Evolutionary conservation across 1,140 invertebrate genomes (phyloP).

Genomic region (Euwallacea similis): DNA sequence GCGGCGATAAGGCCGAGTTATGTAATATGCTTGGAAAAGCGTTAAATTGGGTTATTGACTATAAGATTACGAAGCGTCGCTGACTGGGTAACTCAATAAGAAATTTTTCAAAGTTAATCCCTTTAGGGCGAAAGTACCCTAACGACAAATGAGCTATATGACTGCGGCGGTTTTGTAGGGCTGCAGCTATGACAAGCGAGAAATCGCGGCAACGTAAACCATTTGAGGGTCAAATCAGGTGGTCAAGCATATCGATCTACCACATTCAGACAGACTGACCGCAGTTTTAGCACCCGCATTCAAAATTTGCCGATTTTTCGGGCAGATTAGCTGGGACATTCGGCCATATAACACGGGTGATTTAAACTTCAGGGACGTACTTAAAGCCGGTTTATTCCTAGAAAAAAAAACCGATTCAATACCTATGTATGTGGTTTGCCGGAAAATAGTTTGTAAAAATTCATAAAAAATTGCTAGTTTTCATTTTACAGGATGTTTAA

Average conservation of each 20-base stretch:
- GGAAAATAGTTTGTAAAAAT: too few species aligned
- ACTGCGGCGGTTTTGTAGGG: constrained; percentile 22
- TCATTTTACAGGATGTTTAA: too few species aligned
- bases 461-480: too few species aligned
- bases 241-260: constrained; percentile 33
- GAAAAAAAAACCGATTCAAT: too few species aligned
- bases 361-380: constrained; percentile 9
- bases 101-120: background rate
- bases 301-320: constrained; percentile 21
- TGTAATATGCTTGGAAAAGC: background rate
- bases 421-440: too few species aligned
- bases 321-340: constrained; percentile 15
- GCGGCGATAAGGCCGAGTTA: constrained; percentile 2
- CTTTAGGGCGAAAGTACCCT: background rate
- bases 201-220: constrained; percentile 28
- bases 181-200: constrained; percentile 24
- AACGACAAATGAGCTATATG: background rate
- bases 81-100: too few species aligned
- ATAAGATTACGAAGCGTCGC: too few species aligned
- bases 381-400: background rate
- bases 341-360: constrained; percentile 11
- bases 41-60: background rate
- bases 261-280: constrained; percentile 30
- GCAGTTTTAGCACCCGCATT: constrained; percentile 14
- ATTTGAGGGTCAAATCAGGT: constrained; percentile 22